Base-by-base conservation (phyloP, 2,888 invertebrate species). In the Fissipunctia ypsillon region DNA sequence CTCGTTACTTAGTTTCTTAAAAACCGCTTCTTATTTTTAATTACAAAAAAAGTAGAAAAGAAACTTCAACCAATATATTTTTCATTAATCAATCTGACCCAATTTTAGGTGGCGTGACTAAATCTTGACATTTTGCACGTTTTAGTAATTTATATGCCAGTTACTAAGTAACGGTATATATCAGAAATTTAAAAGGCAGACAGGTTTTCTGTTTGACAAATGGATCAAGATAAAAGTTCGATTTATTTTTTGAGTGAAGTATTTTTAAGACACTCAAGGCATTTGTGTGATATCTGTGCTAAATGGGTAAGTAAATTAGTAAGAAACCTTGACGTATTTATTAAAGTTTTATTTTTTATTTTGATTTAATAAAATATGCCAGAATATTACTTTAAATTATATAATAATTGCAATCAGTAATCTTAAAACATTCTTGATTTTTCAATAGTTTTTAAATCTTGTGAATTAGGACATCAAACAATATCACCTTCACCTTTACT, bases 1-100 rank as follows among this genome's bases (percentile, higher is more conserved):
- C 25, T 54, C 75, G 38, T 84, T 76, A 81, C 81, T 84, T 73
- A 73, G 81, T 72, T 70, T 48, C 56, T 69, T 43, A 69, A 73
- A 83, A 73, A 79, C 59, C 41, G 38, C 54, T 75, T 70, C 73
- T 68, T 73, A 76, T 73, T 84, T 84, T 71, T 76, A 66, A 76
- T 73, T 57, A 71, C n/a, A 57, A 79, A 59, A 35, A 56, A 45
- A 65, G 57, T 63, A 43, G 50, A 59, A 73, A 70, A 74, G 74
- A 66, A 83, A 76, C 38, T 70, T 61, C 28, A 10, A 5, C 35
- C 68, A 61, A 77, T 84, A 72, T 68, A 77, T 73, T 73, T 65
- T 84, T 74, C 78, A 84, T 84, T 73, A 74, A 81, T 77, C 87
- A 84, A 73, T 78, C 35, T 76, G 86, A 78, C 84, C 86, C 31